Conservation (phyloP, 2,113 vertebrate genomes). For the Hemicordylus capensis region DNA sequence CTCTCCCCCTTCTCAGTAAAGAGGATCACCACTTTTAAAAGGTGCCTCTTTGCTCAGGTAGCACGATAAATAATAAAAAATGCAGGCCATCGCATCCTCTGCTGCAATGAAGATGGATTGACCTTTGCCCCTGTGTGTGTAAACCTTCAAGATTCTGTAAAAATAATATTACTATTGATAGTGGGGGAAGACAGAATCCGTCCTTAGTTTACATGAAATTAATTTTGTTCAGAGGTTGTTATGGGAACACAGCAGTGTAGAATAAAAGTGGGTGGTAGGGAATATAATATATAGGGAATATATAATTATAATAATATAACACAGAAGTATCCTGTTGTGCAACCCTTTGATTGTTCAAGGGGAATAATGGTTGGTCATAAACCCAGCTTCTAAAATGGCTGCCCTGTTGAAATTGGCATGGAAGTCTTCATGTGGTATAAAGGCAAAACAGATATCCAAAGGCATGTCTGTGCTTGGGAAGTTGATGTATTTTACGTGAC, state of each 20-base stretch:
- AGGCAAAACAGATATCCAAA: constrained; percentile 58
- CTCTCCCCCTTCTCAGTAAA: too few relatives aligned
- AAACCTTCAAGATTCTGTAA: not conserved
- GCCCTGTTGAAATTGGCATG: constrained; percentile 40
- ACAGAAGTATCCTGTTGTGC: constrained; percentile 21
- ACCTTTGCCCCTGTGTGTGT: not conserved
- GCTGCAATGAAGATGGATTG: too few relatives aligned
- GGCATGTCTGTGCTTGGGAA: constrained; percentile 54
- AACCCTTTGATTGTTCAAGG: constrained; percentile 19
- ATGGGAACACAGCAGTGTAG: constrained; percentile 12
- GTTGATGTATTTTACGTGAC: constrained; percentile 67
- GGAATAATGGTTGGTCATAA: constrained; percentile 28
- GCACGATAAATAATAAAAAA: too few relatives aligned
- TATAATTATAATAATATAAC: too few relatives aligned
- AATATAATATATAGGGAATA: too few relatives aligned
- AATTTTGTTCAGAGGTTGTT: constrained; percentile 27
- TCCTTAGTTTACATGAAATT: not conserved
- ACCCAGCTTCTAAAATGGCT: not conserved
- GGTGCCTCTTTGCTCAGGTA: too few relatives aligned
- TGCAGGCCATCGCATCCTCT: too few relatives aligned
- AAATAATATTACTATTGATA: not conserved
- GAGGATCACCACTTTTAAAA: too few relatives aligned
- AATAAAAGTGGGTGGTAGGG: not conserved
- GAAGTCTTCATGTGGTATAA: constrained; percentile 23
- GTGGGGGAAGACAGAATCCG: not conserved